Conservation (phyloP, 2,888 invertebrate genomes). For the Hoplodrina ambigua region DNA sequence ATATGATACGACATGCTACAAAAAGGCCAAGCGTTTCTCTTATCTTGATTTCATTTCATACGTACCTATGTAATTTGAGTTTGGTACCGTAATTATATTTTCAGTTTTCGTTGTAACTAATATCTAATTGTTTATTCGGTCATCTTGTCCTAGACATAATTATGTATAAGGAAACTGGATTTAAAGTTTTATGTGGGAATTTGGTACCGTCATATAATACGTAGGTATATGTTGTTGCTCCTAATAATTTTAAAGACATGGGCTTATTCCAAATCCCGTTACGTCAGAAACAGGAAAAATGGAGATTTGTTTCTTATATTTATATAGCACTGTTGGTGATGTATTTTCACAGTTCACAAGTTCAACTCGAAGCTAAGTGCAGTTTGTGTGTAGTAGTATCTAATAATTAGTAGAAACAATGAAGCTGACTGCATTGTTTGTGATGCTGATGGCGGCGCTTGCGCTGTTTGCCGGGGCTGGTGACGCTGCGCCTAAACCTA, state of each 20-base stretch:
- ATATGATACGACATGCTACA: no score
- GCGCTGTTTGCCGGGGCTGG: constrained; percentile 24
- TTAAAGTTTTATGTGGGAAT: not conserved
- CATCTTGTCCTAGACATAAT: not conserved
- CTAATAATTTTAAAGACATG: not conserved
- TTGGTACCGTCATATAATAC: not conserved
- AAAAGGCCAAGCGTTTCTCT: no score
- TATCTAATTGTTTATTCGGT: no score
- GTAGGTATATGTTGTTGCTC: not conserved
- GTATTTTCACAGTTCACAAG: constrained; percentile 9
- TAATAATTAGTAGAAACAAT: no score
- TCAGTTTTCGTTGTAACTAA: no score
- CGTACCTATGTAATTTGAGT: no score
- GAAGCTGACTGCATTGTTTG: constrained; percentile 10
- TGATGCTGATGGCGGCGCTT: constrained; percentile 36
- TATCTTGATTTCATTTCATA: no score
- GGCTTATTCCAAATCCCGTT: constrained; percentile 5
- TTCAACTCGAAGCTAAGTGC: not conserved
- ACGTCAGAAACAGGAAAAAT: constrained; percentile 22
- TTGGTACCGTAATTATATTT: no score
- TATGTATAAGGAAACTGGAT: not conserved
- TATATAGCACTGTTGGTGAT: not conserved
- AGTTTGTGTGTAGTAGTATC: no score
- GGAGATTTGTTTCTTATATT: not conserved
- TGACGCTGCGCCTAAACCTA: constrained; percentile 27